Evolutionary conservation across 1,140 invertebrate species (phyloP).

Genomic region (Lepidotrigona ventralis): DNA sequence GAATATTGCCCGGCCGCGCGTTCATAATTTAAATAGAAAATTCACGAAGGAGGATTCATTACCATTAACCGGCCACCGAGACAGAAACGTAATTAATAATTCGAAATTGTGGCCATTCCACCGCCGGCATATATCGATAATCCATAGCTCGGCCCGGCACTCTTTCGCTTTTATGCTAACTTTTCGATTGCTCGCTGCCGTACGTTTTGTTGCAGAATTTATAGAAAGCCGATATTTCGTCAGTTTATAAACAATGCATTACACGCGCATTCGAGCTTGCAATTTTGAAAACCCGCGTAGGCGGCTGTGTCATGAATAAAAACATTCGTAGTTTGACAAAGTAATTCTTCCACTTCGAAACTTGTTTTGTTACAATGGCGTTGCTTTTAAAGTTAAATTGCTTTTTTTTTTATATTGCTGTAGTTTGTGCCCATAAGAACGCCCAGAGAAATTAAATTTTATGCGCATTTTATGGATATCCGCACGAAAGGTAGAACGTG

Average conservation of each 20-base stretch:
- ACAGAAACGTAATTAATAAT: conserved; percentile 56
- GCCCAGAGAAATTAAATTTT: not conserved
- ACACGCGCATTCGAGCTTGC: no score
- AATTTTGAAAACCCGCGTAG: not conserved
- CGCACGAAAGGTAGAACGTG: not conserved
- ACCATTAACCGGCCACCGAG: conserved; percentile 43
- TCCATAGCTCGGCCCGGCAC: conserved; percentile 27
- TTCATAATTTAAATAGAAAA: conserved; percentile 48
- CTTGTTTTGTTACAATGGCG: not conserved
- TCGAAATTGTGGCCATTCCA: conserved; percentile 49
- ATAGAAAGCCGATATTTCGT: conserved; percentile 10
- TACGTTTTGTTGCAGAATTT: conserved; percentile 52
- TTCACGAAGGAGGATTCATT: conserved; percentile 46
- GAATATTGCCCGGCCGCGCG: conserved; percentile 2
- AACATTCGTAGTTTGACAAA: not conserved
- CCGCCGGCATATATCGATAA: conserved; percentile 38
- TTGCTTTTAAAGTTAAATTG: not conserved
- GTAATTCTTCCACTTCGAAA: not conserved
- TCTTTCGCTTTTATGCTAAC: conserved; percentile 40
- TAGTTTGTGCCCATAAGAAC: not conserved
- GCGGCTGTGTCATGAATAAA: not conserved
- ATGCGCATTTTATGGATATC: not conserved
- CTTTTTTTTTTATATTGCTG: not conserved
- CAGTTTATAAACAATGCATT: conserved; percentile 43
- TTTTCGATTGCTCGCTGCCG: conserved; percentile 10